Evolutionary conservation across 2,888 invertebrate species (phyloP).

Genomic region (Cosmia trapezina): DNA sequence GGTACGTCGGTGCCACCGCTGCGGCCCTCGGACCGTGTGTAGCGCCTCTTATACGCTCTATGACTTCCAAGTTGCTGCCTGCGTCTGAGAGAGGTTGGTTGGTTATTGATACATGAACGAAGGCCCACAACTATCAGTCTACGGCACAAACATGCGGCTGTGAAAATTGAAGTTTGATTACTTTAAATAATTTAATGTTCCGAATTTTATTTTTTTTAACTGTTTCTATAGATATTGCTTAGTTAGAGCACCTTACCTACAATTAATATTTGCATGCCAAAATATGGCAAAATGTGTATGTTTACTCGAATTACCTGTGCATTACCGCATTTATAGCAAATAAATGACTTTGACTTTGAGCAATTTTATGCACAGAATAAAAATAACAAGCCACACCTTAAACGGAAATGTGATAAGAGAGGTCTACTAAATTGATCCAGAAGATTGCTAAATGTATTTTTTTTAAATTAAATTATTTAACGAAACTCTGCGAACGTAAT

Average conservation of each 20-base stretch:
- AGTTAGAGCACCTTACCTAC: too few relatives aligned
- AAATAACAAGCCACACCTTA: not conserved
- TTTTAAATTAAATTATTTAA: not conserved
- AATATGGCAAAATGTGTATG: too few relatives aligned
- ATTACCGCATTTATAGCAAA: too few relatives aligned
- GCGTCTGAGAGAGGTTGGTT: conserved; percentile 92
- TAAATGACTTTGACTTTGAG: too few relatives aligned
- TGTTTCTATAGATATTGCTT: too few relatives aligned
- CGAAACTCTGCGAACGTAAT: too few relatives aligned
- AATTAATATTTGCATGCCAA: too few relatives aligned
- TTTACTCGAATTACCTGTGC: too few relatives aligned
- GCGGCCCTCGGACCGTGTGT: conserved; percentile 95
- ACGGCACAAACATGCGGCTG: too few relatives aligned
- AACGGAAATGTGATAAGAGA: not conserved
- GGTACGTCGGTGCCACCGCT: conserved; percentile 93
- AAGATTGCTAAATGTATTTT: not conserved
- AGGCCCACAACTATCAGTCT: not conserved
- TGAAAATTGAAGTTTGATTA: too few relatives aligned
- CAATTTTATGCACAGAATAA: conserved; percentile 2
- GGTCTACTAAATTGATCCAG: not conserved
- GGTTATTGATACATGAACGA: not conserved
- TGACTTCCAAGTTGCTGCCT: conserved; percentile 94
- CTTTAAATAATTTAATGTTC: too few relatives aligned
- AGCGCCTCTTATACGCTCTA: conserved; percentile 94
- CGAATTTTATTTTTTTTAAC: too few relatives aligned